Evolutionary conservation across 2,888 invertebrate genomes (phyloP).

Genomic region (Plemyria rubiginata): DNA sequence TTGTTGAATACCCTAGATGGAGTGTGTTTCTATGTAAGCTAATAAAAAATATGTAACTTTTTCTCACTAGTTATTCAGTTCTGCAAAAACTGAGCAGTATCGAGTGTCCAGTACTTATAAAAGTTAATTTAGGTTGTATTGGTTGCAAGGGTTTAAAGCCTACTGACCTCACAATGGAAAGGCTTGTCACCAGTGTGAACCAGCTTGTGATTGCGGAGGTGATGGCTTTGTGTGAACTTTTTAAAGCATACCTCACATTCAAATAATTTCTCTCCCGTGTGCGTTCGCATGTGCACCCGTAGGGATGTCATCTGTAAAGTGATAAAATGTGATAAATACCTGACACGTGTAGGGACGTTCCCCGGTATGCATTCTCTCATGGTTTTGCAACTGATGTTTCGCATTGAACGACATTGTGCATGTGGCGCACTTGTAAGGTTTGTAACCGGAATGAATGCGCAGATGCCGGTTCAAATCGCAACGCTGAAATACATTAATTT

Average conservation of each 20-base stretch:
- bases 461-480: constrained; percentile 81
- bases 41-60: too few relatives aligned
- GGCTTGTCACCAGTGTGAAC: constrained; percentile 68
- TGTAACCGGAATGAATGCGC: constrained; percentile 82
- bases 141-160: constrained; percentile 31
- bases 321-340: constrained; percentile 51
- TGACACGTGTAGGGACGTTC: constrained; percentile 80
- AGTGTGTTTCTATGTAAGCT: too few relatives aligned
- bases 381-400: constrained; percentile 82
- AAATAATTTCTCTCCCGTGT: constrained; percentile 65
- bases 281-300: constrained; percentile 65
- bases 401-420: constrained; percentile 83
- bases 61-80: too few relatives aligned
- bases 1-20: too few relatives aligned
- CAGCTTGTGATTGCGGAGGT: constrained; percentile 65
- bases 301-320: constrained; percentile 62
- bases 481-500: constrained; percentile 69
- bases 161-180: constrained; percentile 68
- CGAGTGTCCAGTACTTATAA: neutral
- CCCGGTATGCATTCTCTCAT: constrained; percentile 82
- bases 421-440: constrained; percentile 77
- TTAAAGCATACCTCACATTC: constrained; percentile 62
- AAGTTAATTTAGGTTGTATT: neutral
- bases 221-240: constrained; percentile 67
- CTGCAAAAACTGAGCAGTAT: too few relatives aligned